phyloP scores from a whole-genome alignment of 2,113 vertebrate genomes.

The Eulemur rufifrons region DNA sequence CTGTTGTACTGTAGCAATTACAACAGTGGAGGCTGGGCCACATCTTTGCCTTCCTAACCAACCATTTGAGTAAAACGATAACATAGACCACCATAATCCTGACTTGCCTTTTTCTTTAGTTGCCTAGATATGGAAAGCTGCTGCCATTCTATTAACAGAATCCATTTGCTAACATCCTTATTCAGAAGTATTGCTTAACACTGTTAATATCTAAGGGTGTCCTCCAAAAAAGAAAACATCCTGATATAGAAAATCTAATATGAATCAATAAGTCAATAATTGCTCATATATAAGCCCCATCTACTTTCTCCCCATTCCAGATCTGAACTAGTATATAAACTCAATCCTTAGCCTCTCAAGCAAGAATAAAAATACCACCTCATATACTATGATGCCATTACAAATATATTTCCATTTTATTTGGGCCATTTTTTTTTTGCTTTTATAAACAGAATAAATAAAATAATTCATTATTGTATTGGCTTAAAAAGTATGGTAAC shows the following conservation, averaged over 20 bases:
- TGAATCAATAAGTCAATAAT: background rate
- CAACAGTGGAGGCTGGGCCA: background rate
- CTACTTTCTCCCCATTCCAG: background rate
- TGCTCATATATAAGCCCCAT: background rate
- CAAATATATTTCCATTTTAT: background rate
- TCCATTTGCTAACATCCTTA: background rate
- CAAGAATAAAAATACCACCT: background rate
- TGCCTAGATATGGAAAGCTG: background rate
- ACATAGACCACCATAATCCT: background rate
- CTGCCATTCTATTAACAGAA: background rate
- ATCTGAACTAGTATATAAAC: background rate
- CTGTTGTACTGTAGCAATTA: background rate
- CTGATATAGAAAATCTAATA: background rate
- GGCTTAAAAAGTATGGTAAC: background rate
- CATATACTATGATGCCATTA: background rate
- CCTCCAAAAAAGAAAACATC: background rate
- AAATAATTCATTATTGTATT: background rate
- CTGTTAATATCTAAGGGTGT: background rate
- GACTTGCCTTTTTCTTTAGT: background rate
- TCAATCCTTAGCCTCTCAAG: background rate
- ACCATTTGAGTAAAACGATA: background rate
- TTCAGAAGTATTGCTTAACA: conserved; percentile 13
- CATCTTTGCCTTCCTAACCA: background rate
- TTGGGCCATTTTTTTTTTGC: background rate
- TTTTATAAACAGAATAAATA: background rate